Percentiles rank a stretch among this genome's conserved stretches.
These are phyloP conservation scores for Parus major DNA, from an alignment of 2,113 vertebrate genomes.

Conservation along the genomic window DNA sequence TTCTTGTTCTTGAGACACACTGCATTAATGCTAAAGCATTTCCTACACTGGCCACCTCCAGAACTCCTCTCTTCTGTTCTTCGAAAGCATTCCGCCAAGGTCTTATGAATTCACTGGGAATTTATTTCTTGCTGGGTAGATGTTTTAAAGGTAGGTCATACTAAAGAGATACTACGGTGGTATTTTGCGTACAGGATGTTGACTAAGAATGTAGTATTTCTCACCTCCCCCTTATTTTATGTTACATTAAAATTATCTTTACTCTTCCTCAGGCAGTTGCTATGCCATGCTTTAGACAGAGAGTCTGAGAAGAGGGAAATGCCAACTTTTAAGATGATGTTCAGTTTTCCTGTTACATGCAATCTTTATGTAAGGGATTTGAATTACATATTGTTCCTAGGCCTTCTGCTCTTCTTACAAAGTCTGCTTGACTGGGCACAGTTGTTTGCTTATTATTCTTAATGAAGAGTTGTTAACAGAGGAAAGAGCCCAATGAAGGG, in stretches of 20 bases:
- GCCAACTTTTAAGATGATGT: slow-evolving; percentile 55
- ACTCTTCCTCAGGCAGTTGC: slow-evolving; percentile 54
- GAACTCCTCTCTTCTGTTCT: slow-evolving; percentile 10
- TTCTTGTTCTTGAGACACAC: background rate
- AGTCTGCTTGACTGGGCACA: slow-evolving; percentile 35
- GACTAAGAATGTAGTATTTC: slow-evolving; percentile 55
- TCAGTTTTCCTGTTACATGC: slow-evolving; percentile 6
- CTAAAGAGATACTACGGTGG: slow-evolving; percentile 2
- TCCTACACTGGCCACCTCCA: background rate
- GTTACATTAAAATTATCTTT: slow-evolving; percentile 53
- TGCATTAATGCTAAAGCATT: background rate
- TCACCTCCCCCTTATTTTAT: slow-evolving; percentile 64
- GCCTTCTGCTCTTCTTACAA: background rate
- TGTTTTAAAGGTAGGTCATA: slow-evolving; percentile 50
- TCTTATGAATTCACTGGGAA: background rate
- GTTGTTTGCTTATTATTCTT: slow-evolving; percentile 36
- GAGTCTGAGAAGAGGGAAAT: slow-evolving; percentile 40
- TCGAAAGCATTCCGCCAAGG: slow-evolving; percentile 5
- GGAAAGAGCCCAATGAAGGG: background rate
- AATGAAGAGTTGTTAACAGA: slow-evolving; percentile 48
- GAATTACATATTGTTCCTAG: slow-evolving; percentile 7
- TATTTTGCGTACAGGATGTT: slow-evolving; percentile 34
- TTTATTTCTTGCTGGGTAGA: slow-evolving; percentile 23
- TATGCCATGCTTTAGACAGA: slow-evolving; percentile 26
- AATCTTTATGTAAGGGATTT: slow-evolving; percentile 44